Evolutionary conservation across 2,797 vertebrate genomes (phyloP).

Genomic region (Phrynocephalus guinanensis): DNA sequence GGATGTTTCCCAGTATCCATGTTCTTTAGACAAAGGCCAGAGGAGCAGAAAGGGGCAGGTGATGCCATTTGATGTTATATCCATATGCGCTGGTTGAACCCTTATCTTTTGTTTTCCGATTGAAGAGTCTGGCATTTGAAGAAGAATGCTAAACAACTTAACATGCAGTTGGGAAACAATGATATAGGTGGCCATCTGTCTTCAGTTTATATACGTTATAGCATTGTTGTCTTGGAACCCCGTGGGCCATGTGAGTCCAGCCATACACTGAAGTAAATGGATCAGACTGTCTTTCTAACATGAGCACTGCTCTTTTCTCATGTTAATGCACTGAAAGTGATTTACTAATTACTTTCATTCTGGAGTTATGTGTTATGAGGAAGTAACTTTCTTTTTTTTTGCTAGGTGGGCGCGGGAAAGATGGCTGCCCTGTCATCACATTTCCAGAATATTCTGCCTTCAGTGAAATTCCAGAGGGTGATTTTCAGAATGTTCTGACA

Average conservation of each 20-base stretch:
- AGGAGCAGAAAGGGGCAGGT: not conserved
- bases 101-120: not conserved
- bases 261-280: not conserved
- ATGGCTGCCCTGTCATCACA: conserved; percentile 94
- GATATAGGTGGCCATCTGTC: not conserved
- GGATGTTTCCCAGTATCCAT: not conserved
- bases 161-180: not conserved
- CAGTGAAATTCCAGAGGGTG: conserved; percentile 90
- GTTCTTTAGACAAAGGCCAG: not conserved
- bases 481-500: conserved; percentile 94
- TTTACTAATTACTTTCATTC: not conserved
- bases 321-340: not conserved
- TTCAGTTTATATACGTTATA: not conserved
- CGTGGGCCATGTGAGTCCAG: not conserved
- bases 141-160: not conserved
- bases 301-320: not conserved
- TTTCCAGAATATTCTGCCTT: conserved; percentile 96
- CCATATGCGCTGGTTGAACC: not conserved
- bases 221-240: not conserved
- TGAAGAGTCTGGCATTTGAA: not conserved
- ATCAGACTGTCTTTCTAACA: not conserved
- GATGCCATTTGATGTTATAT: not conserved
- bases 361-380: not conserved
- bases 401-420: conserved; percentile 91
- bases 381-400: conserved; percentile 24